Conservation (phyloP, 2,113 vertebrate genomes). For the Mystacornis crossleyi region DNA sequence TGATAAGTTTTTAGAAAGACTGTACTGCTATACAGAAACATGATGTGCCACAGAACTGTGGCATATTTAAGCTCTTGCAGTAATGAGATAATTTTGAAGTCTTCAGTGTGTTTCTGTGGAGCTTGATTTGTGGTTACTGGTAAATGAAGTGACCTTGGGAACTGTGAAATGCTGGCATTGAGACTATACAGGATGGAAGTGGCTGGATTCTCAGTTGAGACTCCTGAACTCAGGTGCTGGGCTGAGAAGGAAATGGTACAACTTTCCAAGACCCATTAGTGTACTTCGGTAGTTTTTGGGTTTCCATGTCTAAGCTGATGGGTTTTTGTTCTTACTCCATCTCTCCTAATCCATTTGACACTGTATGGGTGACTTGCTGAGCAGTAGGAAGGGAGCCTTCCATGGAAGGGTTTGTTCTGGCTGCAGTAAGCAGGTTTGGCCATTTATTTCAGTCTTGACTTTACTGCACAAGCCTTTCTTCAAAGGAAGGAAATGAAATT, state of each 20-base stretch:
- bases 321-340: background rate
- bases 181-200: fast-evolving
- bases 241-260: background rate
- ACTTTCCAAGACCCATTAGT: fast-evolving
- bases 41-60: fast-evolving
- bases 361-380: fast-evolving
- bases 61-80: fast-evolving
- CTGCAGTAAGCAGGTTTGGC: background rate
- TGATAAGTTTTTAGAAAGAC: background rate
- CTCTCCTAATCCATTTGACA: fast-evolving
- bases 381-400: background rate
- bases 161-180: background rate
- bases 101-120: background rate
- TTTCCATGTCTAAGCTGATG: background rate
- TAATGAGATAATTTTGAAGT: background rate
- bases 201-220: fast-evolving
- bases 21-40: background rate
- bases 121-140: background rate
- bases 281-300: background rate
- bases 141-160: background rate
- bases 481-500: background rate
- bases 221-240: fast-evolving
- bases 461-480: background rate
- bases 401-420: fast-evolving
- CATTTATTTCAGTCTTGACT: background rate